Percentiles rank a stretch among this genome's conserved stretches.
These are phyloP conservation scores for Trypoxylus dichotomus DNA, from an alignment of 1,140 invertebrate species.

Conservation along the genomic window DNA sequence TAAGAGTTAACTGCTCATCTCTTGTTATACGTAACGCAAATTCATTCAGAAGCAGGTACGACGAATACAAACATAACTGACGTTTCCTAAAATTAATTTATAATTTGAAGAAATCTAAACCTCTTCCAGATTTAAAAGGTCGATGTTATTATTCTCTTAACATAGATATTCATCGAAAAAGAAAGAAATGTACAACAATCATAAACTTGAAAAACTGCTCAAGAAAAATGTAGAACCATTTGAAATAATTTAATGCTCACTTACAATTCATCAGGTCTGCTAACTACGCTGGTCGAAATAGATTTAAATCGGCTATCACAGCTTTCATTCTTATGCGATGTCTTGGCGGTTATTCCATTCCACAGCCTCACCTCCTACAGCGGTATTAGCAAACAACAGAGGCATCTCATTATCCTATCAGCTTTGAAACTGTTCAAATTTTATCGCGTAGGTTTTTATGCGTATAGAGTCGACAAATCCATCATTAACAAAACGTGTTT, in stretches of 20 bases:
- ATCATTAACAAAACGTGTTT: not conserved
- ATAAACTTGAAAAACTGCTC: not conserved
- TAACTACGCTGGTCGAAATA: conserved; percentile 18
- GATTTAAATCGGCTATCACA: conserved; percentile 9
- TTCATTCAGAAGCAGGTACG: too few relatives aligned
- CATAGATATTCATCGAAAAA: too few relatives aligned
- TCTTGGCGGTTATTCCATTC: conserved; percentile 16
- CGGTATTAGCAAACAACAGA: not conserved
- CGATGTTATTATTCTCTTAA: too few relatives aligned
- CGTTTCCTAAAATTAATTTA: too few relatives aligned
- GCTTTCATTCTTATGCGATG: not conserved
- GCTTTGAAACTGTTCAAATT: conserved; percentile 26
- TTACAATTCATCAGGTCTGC: not conserved
- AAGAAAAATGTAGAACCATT: not conserved
- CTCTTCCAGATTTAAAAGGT: too few relatives aligned
- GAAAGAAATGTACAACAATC: too few relatives aligned
- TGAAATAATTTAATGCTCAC: not conserved
- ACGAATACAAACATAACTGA: too few relatives aligned
- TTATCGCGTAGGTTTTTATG: conserved; percentile 6
- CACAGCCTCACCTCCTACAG: not conserved
- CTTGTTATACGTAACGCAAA: too few relatives aligned
- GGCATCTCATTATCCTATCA: not conserved
- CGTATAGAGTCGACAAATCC: not conserved
- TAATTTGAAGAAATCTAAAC: too few relatives aligned
- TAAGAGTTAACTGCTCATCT: too few relatives aligned